Base-by-base conservation (phyloP, 1,140 invertebrate genomes). In the Helicoverpa zea region DNA sequence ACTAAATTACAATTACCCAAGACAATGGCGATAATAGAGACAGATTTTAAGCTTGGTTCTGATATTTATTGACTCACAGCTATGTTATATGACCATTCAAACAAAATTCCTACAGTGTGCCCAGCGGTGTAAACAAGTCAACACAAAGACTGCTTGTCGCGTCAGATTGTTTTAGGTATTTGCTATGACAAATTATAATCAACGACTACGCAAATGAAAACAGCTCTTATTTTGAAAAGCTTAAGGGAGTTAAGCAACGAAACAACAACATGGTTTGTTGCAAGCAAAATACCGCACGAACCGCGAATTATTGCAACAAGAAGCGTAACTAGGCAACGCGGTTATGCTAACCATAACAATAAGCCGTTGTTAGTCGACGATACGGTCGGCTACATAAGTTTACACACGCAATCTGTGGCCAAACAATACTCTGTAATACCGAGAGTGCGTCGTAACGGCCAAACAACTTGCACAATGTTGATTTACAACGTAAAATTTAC, bases 271-370 rank as follows among this genome's bases (percentile, higher is more conserved):
- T 70, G 30, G 78, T 73, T 18, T 49, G 18, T 18, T 61, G 76
- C 29, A 29, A 51, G 61, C 16, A 68, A 83, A 84, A 76, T 64
- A 68, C 76, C 59, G 73, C 58, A 82, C 81, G 84, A 79, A 82
- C 83, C 84, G 68, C 79, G 72, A 86, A 83, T 58, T 74, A 84
- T 84, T 83, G 83, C 82, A 82, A 82, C 81, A 83, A 85, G 63
- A 84, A 81, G 83, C 81, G 84, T 87, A 89, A 87, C 87, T 84
- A 86, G 88, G 85, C 84, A 86, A 88, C 87, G 82, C 85, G 83
- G 84, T 86, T 85, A 84, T 86, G 84, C 83, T 84, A 83, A 87
- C 84, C 84, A 86, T 85, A 88, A 90, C 87, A 89, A 90, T 90
- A 82, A 73, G 82, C 82, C 79, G 86, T 86, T 84, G 82, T 88